Evolutionary conservation across 2,797 vertebrate genomes (phyloP), one percentile per base, ranked within the genome.

Genomic region (Tenualosa thibaudeaui): DNA sequence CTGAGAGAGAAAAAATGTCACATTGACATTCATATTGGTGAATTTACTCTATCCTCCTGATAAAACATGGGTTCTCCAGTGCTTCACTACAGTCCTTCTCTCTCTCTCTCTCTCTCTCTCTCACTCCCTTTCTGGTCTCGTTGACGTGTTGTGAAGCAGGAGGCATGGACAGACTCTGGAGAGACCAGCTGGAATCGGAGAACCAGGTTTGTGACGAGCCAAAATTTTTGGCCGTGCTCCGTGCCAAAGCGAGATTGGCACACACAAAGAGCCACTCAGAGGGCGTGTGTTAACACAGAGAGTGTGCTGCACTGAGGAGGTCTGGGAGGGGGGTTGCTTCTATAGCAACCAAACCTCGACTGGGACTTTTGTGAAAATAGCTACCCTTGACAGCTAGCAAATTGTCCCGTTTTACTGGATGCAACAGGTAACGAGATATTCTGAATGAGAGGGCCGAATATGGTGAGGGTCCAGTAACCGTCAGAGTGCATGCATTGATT

Each of bases 181-280:
- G 86, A 85, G 87, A 90, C 89, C 94, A 95, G 93, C 94, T 95
- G 94, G 93, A 94, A 93, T 87, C 90, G 91, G 89, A 90, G 91
- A 91, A 93, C 91, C 91, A 91, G 91, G 90, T 92, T 89, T 88
- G 86, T 88, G 89, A 93, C 91, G 90, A 88, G 86, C 87, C 90
- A 88, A 86, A 56, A 83, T 89, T 46, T 87, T 81, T 88, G 86
- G 92, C 88, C 88, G 86, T 84, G 81, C 87, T 82, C 83, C 85
- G 87, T 92, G 93, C 94, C 94, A 95, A 91, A 89, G 85, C 88
- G 84, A 65, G 83, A 88, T 91, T 91, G 89, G 92, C 92, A 91
- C 89, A 78, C 86, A 88, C 84, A 87, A 87, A 91, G 65, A 88
- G 87, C 88, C 91, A 90, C 90, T 89, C 88, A 83, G 85, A 86